phyloP scores from a whole-genome alignment of 2,888 invertebrate genomes.

The Apomyelois bistriatella region DNA sequence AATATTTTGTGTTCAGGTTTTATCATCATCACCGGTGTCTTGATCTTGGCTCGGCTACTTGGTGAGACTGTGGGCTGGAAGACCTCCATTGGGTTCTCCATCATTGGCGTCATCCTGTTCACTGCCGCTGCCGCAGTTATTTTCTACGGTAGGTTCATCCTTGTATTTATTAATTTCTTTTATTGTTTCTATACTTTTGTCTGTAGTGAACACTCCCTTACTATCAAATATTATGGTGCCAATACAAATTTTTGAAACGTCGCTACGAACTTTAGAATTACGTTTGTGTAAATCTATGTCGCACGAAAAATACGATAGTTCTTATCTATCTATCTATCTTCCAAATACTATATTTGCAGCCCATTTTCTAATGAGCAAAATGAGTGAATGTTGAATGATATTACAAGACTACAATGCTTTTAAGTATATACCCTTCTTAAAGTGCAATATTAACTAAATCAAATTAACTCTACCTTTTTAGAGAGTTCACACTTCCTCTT shows the following conservation, averaged over 20 bases:
- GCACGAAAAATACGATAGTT: too few species aligned
- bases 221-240: neutral
- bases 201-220: neutral
- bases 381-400: too few species aligned
- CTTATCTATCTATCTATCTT: too few species aligned
- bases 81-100: constrained; percentile 82
- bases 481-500: too few species aligned
- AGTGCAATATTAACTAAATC: too few species aligned
- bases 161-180: neutral
- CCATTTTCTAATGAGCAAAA: too few species aligned
- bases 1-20: constrained; percentile 61
- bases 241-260: neutral
- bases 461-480: too few species aligned
- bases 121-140: constrained; percentile 83
- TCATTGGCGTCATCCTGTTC: constrained; percentile 82
- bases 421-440: too few species aligned
- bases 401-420: too few species aligned
- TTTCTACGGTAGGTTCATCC: constrained; percentile 62
- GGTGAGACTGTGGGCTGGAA: constrained; percentile 83
- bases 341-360: too few species aligned
- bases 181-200: neutral
- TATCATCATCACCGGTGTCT: constrained; percentile 82
- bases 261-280: too few species aligned
- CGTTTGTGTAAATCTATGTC: neutral
- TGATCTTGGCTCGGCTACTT: constrained; percentile 80